Conservation (phyloP, 2,797 vertebrate genomes). For the Aulostomus chinensis region DNA sequence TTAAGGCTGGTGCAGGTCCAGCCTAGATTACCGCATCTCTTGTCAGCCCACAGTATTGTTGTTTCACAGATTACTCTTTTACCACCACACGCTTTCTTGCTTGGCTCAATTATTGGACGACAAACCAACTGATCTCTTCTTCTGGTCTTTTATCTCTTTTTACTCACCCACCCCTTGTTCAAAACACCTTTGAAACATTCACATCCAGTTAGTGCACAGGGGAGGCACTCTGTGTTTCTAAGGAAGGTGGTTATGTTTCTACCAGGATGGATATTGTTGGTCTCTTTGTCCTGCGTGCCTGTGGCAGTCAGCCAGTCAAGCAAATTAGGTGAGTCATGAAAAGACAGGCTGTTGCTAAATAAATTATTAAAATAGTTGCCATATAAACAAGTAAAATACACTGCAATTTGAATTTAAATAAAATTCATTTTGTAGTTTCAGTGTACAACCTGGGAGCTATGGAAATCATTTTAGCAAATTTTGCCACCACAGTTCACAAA, state of each 20-base stretch:
- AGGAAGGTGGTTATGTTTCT: conserved; percentile 12
- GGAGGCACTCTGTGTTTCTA: conserved; percentile 28
- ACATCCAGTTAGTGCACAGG: conserved; percentile 37
- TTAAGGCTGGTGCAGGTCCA: conserved; percentile 65
- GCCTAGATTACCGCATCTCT: conserved; percentile 68
- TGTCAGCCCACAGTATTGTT: conserved; percentile 69
- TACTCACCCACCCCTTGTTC: conserved; percentile 53
- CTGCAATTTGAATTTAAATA: no score
- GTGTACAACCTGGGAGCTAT: neutral
- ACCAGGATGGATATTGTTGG: conserved; percentile 1
- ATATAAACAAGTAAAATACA: no score
- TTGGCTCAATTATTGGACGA: conserved; percentile 66
- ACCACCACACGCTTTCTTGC: conserved; percentile 46
- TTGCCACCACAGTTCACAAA: neutral
- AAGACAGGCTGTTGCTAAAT: neutral
- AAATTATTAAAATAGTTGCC: no score
- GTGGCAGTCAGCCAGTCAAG: conserved; percentile 3
- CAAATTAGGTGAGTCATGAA: neutral
- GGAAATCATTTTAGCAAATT: conserved; percentile 2
- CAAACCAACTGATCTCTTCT: conserved; percentile 68
- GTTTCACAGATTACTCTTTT: conserved; percentile 72
- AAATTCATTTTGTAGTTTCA: no score
- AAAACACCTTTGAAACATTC: conserved; percentile 37
- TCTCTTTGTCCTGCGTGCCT: conserved; percentile 26
- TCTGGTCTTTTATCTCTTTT: conserved; percentile 42